These are phyloP conservation scores for Drosophila hamatofila DNA, from an alignment of 2,888 invertebrate species.

Conservation along the genomic window DNA sequence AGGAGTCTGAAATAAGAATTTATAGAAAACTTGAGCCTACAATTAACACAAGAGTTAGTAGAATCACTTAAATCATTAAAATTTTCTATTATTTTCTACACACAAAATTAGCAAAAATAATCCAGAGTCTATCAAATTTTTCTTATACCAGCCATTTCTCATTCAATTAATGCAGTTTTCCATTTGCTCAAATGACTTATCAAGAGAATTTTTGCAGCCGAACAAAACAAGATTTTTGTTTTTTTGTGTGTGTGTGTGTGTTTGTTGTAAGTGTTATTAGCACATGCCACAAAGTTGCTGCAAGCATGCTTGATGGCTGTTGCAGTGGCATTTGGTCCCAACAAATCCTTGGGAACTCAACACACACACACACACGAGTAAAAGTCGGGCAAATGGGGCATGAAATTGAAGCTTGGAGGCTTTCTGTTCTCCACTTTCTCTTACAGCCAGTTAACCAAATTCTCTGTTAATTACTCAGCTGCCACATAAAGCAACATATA, in stretches of 20 bases:
- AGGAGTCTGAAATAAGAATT: no score
- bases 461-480: slow-evolving; percentile 46
- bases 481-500: slow-evolving; percentile 27
- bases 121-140: background rate
- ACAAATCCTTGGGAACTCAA: slow-evolving; percentile 32
- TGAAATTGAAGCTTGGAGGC: slow-evolving; percentile 28
- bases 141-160: background rate
- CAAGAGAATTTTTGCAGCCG: background rate
- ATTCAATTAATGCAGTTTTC: background rate
- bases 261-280: slow-evolving; percentile 4
- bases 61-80: background rate
- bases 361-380: background rate
- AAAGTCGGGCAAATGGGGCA: slow-evolving; percentile 38
- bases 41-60: no score
- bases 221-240: background rate
- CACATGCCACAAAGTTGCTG: slow-evolving; percentile 33
- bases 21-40: no score
- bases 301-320: slow-evolving; percentile 16
- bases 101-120: background rate
- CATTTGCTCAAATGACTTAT: background rate
- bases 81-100: background rate
- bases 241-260: background rate
- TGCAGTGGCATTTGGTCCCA: slow-evolving; percentile 12
- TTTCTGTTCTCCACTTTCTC: background rate
- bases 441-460: slow-evolving; percentile 37